phyloP scores from a whole-genome alignment of 2,113 vertebrate genomes.

The Pteropus alecto region DNA sequence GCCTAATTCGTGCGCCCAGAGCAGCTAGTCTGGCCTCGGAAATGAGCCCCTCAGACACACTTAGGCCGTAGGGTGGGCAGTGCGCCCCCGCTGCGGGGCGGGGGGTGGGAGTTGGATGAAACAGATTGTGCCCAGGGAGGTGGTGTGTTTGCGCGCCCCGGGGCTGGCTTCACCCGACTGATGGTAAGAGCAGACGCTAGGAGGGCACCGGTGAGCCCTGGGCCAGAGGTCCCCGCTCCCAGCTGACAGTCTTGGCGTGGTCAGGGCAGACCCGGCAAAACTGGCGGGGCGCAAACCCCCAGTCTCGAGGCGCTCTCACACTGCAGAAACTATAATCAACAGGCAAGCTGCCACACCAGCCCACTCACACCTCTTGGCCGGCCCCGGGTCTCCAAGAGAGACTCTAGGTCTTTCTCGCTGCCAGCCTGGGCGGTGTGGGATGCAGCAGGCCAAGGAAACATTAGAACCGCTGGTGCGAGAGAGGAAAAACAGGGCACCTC shows the following conservation, averaged over 20 bases:
- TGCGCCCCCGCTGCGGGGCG: background rate
- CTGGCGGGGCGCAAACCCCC: conserved; percentile 9
- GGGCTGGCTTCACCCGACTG: background rate
- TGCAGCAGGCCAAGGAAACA: conserved; percentile 32
- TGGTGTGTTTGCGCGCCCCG: background rate
- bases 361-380: background rate
- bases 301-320: background rate
- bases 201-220: background rate
- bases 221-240: background rate
- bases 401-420: background rate
- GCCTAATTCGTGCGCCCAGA: conserved; percentile 51
- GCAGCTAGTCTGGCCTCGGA: background rate
- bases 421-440: background rate
- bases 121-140: conserved; percentile 7
- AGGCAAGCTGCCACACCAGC: conserved; percentile 52
- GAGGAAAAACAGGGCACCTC: background rate
- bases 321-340: conserved; percentile 56
- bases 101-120: background rate
- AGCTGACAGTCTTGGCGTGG: background rate
- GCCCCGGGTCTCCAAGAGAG: background rate
- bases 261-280: background rate
- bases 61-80: background rate
- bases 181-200: conserved; percentile 25
- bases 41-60: background rate
- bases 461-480: background rate